Evolutionary conservation across 2,888 invertebrate species (phyloP), one percentile per base, ranked within the genome.

Genomic region (Lordiphosa fenestrarum): DNA sequence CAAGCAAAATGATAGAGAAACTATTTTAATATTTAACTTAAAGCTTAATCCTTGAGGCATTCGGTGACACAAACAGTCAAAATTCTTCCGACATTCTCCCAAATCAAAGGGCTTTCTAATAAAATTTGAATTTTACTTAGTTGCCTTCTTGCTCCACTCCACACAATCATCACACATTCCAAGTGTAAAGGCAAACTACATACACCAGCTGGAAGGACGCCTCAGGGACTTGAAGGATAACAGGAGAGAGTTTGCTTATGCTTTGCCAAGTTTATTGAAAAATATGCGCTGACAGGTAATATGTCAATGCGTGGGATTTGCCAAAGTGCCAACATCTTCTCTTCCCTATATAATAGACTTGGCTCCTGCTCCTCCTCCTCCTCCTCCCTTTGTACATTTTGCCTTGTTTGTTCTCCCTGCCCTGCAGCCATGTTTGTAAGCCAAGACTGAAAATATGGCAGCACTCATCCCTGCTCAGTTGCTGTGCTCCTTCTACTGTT

Each of bases 221-320:
- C 49, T 23, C 15, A 54, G 49, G 59, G 42, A 15, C 10, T 23
- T 36, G n/a, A 33, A 35, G 7, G 36, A 41, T 10, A 6, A 5
- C 9, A 2, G 35, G 33, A n/a, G 39, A 38, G 35, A 36, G 44
- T 62, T n/a, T 64, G 66, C 69, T 76, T 80, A 82, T 78, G 83
- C 72, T 83, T 83, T 70, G 73, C 69, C 73, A 81, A 75, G 74
- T 84, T 82, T 84, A 85, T 84, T 84, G 82, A 84, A 77, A 85
- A 84, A 83, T 77, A 65, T 73, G 69, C 75, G 71, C 74, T 84
- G 86, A 86, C 84, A 86, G 85, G 86, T 84, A 84, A 77, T 84
- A 84, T 84, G 80, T 86, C 86, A 84, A 73, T 77, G 80, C 71
- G 71, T 81, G 73, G 84, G 78, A 83, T 80, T 82, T 70, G 67